These are phyloP conservation scores for Gymnothorax javanicus DNA, from an alignment of 2,797 vertebrate genomes.

Conservation along the genomic window DNA sequence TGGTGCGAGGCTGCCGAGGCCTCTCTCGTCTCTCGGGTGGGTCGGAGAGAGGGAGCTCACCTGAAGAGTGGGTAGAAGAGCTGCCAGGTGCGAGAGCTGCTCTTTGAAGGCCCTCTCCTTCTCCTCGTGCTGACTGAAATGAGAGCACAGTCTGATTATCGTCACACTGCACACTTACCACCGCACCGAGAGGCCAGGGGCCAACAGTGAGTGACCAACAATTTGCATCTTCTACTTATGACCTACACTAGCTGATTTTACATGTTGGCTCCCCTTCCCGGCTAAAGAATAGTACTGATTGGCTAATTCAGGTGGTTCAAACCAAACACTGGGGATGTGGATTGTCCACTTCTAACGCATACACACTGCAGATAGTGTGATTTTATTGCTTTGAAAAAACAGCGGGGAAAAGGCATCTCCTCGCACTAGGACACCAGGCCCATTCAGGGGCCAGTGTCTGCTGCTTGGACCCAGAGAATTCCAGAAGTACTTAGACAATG, in stretches of 20 bases:
- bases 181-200: too few species aligned
- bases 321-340: too few species aligned
- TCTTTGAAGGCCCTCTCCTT: conserved; percentile 89
- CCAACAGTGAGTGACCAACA: too few species aligned
- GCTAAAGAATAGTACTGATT: too few species aligned
- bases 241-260: too few species aligned
- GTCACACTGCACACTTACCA: background rate
- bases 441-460: background rate
- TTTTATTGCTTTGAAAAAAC: too few species aligned
- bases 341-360: too few species aligned
- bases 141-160: conserved; percentile 7
- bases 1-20: background rate
- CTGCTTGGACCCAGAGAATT: too few species aligned
- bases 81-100: conserved; percentile 83
- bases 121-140: conserved; percentile 85
- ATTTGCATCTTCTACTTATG: too few species aligned
- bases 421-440: background rate
- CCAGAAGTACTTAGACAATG: too few species aligned
- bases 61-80: conserved; percentile 85
- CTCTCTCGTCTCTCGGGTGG: background rate
- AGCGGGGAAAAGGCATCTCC: background rate
- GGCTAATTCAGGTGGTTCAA: too few species aligned
- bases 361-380: background rate
- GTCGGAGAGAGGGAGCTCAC: conserved; percentile 52
- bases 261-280: too few species aligned